Evolutionary conservation across 1,140 invertebrate genomes (phyloP).

Genomic region (Gerris buenoi): DNA sequence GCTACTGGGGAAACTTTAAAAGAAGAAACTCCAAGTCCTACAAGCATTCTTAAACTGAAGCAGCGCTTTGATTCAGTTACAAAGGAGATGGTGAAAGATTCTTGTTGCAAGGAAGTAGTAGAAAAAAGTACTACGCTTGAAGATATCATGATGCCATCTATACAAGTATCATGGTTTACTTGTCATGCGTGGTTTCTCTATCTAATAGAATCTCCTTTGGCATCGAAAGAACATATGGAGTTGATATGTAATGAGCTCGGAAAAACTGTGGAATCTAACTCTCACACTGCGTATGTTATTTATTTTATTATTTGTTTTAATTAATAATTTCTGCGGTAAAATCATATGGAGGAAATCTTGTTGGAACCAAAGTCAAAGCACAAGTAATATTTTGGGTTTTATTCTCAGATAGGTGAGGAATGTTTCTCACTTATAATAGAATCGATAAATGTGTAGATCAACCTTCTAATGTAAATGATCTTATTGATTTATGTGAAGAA

Average conservation of each 20-base stretch:
- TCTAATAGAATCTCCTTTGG: slow-evolving; percentile 25
- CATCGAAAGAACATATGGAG: slow-evolving; percentile 11
- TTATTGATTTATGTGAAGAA: too few species aligned
- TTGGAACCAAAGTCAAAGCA: too few species aligned
- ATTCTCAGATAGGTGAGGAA: too few species aligned
- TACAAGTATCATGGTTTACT: slow-evolving; percentile 36
- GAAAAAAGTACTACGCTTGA: slow-evolving; percentile 3
- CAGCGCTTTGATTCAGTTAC: background rate
- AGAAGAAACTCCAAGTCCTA: slow-evolving; percentile 5
- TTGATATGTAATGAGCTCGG: background rate
- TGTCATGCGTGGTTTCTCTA: slow-evolving; percentile 38
- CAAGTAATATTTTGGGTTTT: too few species aligned
- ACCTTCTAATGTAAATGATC: too few species aligned
- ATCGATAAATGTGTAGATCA: too few species aligned
- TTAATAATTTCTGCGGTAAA: too few species aligned
- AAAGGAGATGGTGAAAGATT: slow-evolving; percentile 9
- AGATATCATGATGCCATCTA: slow-evolving; percentile 17
- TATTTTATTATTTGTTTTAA: too few species aligned
- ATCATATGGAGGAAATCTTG: too few species aligned
- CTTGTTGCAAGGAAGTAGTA: background rate
- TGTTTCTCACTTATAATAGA: too few species aligned
- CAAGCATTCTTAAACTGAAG: background rate
- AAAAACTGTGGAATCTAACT: too few species aligned
- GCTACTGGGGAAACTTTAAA: slow-evolving; percentile 23
- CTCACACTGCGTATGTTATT: too few species aligned